Conservation (phyloP, 2,888 invertebrate genomes). For the Cerceris ruficornis region DNA sequence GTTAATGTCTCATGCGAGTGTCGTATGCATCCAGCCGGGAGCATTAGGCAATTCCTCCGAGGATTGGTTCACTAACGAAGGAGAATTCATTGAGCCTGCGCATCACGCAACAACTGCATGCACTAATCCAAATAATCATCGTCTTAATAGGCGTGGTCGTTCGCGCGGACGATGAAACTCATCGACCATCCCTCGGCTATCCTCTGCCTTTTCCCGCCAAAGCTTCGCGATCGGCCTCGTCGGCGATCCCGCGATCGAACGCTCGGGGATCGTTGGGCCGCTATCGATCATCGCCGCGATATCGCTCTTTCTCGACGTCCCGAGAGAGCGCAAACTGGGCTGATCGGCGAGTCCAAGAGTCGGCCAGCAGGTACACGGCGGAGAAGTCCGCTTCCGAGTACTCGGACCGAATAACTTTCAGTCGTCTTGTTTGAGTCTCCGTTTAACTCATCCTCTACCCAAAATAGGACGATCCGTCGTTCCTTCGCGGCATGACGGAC, state of each 20-base stretch:
- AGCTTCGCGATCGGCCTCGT: no score
- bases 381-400: conserved; percentile 9
- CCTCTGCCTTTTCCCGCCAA: background rate
- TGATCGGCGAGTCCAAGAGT: background rate
- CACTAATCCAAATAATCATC: conserved; percentile 58
- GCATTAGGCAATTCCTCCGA: conserved; percentile 31
- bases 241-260: no score
- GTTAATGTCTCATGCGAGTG: conserved; percentile 27
- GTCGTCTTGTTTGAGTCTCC: conserved; percentile 32
- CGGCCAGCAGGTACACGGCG: background rate
- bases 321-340: conserved; percentile 28
- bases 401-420: conserved; percentile 23
- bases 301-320: conserved; percentile 27
- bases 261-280: background rate
- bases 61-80: conserved; percentile 53
- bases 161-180: background rate
- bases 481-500: conserved; percentile 45
- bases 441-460: conserved; percentile 44
- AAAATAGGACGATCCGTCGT: conserved; percentile 52
- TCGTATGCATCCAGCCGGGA: conserved; percentile 11
- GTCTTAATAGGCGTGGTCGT: conserved; percentile 7
- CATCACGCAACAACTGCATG: conserved; percentile 43
- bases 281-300: conserved; percentile 12
- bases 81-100: conserved; percentile 6
- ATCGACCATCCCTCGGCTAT: background rate